Conservation (phyloP, 2,797 vertebrate species). For the Malacoctenus gilli region DNA sequence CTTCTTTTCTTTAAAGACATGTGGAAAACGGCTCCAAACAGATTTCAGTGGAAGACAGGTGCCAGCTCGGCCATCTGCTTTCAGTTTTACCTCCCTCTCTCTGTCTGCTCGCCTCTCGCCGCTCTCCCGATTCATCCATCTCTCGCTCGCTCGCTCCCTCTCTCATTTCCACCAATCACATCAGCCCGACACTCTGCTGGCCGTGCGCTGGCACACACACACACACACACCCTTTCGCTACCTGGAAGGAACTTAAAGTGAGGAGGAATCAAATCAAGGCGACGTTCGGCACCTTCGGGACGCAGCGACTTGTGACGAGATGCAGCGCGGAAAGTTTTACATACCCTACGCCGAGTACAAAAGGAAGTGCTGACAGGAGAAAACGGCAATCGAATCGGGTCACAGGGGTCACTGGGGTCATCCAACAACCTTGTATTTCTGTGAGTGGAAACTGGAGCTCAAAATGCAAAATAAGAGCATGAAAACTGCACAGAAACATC, state of each 20-base stretch:
- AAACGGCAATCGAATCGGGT: no score
- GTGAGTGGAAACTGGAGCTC: no score
- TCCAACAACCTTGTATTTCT: no score
- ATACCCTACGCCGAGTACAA: no score
- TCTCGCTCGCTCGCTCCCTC: slow-evolving; percentile 31
- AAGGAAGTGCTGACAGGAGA: no score
- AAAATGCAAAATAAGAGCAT: no score
- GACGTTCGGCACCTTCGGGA: slow-evolving; percentile 38
- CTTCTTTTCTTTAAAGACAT: slow-evolving; percentile 74
- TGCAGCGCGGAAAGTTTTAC: no score
- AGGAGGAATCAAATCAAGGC: slow-evolving; percentile 41
- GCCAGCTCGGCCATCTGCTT: slow-evolving; percentile 87
- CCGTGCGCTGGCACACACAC: slow-evolving; percentile 45
- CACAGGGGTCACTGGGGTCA: no score
- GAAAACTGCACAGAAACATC: no score
- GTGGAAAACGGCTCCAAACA: slow-evolving; percentile 85
- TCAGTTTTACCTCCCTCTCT: slow-evolving; percentile 79
- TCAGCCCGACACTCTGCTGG: slow-evolving; percentile 35
- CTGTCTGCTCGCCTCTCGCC: slow-evolving; percentile 64
- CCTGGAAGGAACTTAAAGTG: slow-evolving; percentile 57
- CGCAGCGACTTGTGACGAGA: no score
- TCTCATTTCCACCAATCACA: slow-evolving; percentile 56
- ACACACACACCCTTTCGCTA: slow-evolving; percentile 45
- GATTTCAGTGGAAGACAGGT: slow-evolving; percentile 82
- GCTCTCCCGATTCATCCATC: slow-evolving; percentile 57